Evolutionary conservation across 2,888 invertebrate species (phyloP).

Genomic region (Pardosa pseudoannulata): DNA sequence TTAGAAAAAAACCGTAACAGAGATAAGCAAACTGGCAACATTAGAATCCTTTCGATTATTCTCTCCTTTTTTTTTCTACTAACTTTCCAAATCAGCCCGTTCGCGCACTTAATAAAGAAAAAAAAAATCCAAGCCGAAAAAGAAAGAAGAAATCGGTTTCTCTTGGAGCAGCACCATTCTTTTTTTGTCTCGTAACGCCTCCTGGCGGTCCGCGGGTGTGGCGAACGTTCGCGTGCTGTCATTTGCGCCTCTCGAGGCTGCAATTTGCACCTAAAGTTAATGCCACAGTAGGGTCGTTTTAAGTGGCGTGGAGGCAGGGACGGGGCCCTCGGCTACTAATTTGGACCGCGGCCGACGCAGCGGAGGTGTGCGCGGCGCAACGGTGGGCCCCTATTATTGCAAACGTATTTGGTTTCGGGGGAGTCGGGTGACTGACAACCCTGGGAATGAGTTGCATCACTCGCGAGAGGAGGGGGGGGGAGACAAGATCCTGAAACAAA

Average conservation of each 20-base stretch:
- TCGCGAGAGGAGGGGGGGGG: too few species aligned
- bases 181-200: conserved; percentile 55
- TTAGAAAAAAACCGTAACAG: too few species aligned
- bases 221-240: conserved; percentile 58
- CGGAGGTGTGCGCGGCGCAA: conserved; percentile 49
- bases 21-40: too few species aligned
- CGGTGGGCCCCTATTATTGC: conserved; percentile 13
- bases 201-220: conserved; percentile 66
- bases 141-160: too few species aligned
- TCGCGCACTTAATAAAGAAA: too few species aligned
- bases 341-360: conserved; percentile 32
- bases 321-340: conserved; percentile 55
- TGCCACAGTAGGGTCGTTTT: conserved; percentile 36
- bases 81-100: too few species aligned
- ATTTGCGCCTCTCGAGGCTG: conserved; percentile 47
- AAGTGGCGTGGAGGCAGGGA: conserved; percentile 54
- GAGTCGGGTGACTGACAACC: neutral
- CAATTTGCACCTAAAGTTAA: conserved; percentile 68
- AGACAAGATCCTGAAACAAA: too few species aligned
- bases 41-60: too few species aligned
- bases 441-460: too few species aligned
- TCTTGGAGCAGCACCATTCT: too few species aligned
- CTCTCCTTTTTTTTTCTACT: too few species aligned
- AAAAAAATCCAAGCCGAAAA: too few species aligned
- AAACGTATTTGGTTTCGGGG: neutral